phyloP scores from a whole-genome alignment of 37 sponge, comb jelly and placozoan genomes.

The Beroe ovata region DNA sequence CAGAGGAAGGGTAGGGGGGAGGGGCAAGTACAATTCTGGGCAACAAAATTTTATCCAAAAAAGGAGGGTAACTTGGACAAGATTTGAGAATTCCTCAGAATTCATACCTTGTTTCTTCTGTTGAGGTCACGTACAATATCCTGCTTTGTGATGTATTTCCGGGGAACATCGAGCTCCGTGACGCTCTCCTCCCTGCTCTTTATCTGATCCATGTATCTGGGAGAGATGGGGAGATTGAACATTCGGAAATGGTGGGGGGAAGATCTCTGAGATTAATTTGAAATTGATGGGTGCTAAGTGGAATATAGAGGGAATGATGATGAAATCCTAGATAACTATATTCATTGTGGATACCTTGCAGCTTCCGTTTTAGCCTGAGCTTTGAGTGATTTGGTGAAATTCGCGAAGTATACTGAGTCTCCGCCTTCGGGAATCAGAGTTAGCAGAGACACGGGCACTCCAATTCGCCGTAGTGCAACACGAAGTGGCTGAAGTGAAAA shows the following conservation, averaged over 20 bases:
- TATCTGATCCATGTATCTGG: constrained; percentile 60
- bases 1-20: no score
- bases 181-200: neutral
- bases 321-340: no score
- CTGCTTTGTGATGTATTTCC: neutral
- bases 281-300: no score
- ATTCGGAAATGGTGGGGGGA: no score
- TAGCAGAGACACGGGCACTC: constrained; percentile 12
- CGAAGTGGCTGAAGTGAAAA: constrained; percentile 12
- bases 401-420: constrained; percentile 12
- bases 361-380: constrained; percentile 38
- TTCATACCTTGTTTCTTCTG: neutral
- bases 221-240: neutral
- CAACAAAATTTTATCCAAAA: no score
- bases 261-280: no score
- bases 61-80: no score
- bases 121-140: neutral
- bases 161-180: neutral
- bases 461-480: constrained; percentile 2
- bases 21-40: no score
- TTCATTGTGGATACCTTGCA: constrained; percentile 22
- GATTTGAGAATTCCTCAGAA: no score
- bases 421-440: constrained; percentile 27
- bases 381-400: constrained; percentile 30
- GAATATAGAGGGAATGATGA: no score